Evolutionary conservation across 2,113 vertebrate species (phyloP), one percentile per base, ranked within the genome.

Genomic region (Australoheros scitulus): DNA sequence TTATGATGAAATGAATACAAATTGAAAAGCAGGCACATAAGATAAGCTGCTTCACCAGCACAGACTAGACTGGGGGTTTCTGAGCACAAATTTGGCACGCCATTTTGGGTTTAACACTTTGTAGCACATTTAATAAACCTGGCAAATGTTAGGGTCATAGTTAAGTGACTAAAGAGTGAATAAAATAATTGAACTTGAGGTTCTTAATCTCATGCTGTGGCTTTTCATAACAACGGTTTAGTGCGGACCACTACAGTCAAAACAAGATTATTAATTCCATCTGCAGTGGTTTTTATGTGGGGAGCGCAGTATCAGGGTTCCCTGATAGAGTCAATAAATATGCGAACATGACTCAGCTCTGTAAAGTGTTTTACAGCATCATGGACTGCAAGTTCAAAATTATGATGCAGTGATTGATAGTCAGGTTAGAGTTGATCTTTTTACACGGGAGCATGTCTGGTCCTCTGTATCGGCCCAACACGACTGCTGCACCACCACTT

Each of bases 21-120:
- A 70, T 24, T 55, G 26, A 47, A 84, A 84, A 3, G 5, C 55
- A 64, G 59, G 64, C 29, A 80, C 57, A 55, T 58, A 56, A 65
- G 24, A 41, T 57, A 41, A 64, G 59, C 57, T 11, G 22, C 75
- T 74, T 47, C 26, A 36, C 65, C 15, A 8, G 72, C 32, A 81
- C 77, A 81, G 89, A 91, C 22, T 80, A 58, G 84, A 85, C 86
- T 57, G 24, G 59, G 59, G 29, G 34, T 22, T 29, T 43, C 32
- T 24, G 26, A 20, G 24, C 5, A 29, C 13, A 32, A n/a, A 86
- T 86, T 61, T 57, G 26, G 70, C 61, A 63, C 6, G 36, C 36
- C 17, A 32, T 22, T 56, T 52, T 72, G 43, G 43, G 24, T 20
- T 72, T 50, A 52, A 72, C 43, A 52, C 50, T 72, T 11, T 52